A percentile compares a stretch with the other conserved stretches of the same genome.
Evolutionary conservation across 2,113 vertebrate species (phyloP).

Genomic region (Calonectris borealis): DNA sequence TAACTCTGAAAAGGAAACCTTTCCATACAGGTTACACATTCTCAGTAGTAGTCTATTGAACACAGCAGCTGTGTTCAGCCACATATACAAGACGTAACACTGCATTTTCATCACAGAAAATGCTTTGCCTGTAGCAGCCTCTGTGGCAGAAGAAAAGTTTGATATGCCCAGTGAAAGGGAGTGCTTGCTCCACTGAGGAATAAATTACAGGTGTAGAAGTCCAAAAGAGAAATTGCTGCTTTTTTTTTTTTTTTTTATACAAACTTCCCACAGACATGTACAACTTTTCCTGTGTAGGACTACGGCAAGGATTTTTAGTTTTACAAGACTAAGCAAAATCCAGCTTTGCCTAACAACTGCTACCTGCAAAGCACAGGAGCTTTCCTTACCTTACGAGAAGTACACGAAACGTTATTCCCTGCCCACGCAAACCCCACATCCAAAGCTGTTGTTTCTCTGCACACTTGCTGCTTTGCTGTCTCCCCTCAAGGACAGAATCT

Average conservation of each 20-base stretch:
- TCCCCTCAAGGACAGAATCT: constrained; percentile 47
- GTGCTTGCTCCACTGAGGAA: neutral
- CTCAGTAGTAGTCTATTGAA: neutral
- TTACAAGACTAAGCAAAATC: neutral
- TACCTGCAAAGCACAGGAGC: neutral
- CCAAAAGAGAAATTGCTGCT: neutral
- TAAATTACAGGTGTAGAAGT: neutral
- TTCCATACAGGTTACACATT: neutral
- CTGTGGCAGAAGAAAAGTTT: neutral
- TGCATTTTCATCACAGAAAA: neutral
- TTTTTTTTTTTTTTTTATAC: neutral
- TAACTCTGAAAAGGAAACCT: neutral
- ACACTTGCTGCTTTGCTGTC: neutral
- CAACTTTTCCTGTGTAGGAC: neutral
- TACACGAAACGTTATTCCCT: neutral
- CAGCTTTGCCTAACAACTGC: neutral
- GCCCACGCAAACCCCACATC: neutral
- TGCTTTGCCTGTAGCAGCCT: neutral
- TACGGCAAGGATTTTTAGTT: neutral
- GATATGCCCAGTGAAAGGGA: neutral
- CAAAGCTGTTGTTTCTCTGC: neutral
- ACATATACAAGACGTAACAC: neutral
- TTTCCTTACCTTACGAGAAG: neutral
- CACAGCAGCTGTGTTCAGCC: neutral
- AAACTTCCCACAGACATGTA: neutral